Conservation (phyloP, 1,140 invertebrate species). For the Pseudachorutes palmiensis region DNA sequence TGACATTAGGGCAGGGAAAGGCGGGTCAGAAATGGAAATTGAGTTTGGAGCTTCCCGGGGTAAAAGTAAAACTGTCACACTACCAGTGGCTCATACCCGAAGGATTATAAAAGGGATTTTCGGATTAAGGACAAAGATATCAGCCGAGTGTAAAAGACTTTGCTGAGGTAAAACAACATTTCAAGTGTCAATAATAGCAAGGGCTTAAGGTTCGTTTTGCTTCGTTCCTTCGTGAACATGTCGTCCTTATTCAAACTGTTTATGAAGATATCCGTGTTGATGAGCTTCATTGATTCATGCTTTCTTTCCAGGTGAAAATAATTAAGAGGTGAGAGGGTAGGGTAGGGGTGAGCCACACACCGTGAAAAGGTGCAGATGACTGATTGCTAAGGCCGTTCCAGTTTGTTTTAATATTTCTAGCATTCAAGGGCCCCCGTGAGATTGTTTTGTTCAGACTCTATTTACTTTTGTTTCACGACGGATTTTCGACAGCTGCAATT, state of each 20-base stretch:
- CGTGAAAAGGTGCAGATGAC: constrained; percentile 1
- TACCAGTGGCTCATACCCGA: background rate
- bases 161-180: background rate
- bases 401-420: constrained; percentile 8
- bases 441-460: background rate
- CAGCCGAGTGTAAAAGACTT: too few species aligned
- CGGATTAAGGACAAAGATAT: background rate
- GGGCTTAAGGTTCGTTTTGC: background rate
- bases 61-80: too few species aligned
- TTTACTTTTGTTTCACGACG: constrained; percentile 14
- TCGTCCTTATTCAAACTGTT: background rate
- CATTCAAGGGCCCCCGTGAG: background rate
- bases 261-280: too few species aligned
- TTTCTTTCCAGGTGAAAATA: too few species aligned
- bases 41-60: background rate
- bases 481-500: constrained; percentile 32
- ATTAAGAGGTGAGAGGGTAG: background rate
- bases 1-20: constrained; percentile 38
- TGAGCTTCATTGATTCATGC: too few species aligned
- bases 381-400: background rate
- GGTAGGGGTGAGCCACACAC: background rate
- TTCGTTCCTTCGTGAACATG: background rate
- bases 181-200: background rate
- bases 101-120: background rate
- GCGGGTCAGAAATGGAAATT: constrained; percentile 21